Evolutionary conservation across 2,888 invertebrate genomes (phyloP), one percentile per base, ranked within the genome.

Genomic region (Bombylius major): DNA sequence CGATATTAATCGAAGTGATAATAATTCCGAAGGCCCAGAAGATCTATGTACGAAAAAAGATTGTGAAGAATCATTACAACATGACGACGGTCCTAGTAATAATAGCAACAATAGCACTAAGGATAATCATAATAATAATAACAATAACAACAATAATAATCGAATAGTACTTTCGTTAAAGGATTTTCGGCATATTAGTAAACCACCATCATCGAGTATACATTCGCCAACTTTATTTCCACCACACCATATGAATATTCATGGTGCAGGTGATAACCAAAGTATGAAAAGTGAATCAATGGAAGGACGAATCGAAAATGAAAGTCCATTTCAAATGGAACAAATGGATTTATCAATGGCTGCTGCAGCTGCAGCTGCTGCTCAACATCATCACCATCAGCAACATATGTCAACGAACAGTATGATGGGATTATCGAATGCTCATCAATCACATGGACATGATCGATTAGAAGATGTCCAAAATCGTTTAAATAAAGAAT

Each of bases 321-420:
- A 70, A 36, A 70, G 69, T 64, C 69, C 72, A 3, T 71, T 72
- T 46, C 71, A 69, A 12, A 70, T 75, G 68, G 75, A 75, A 49
- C 75, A 75, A 59, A 71, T 75, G 69, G 75, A 75, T 60, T 63
- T 75, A 56, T 69, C 75, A 1, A 58, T 75, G 51, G 73, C 73
- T 0, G 74, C 72, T 1, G 72, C 74, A 3, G 74, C 74, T 4
- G 73, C 73, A 5, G 73, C 73, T 4, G 73, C 73, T 0, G 71
- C 72, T 0, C 70, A 69, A 42, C 68, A 67, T 11, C 68, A 68
- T 31, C 66, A 71, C 5, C 70, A 70, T 3, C 65, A 67, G 1
- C 63, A 63, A 47, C 62, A 64, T 54, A 47, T 67, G 57, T 51
- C 63, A 55, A 57, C 61, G 57, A 63, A 48, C 59, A 64, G 50